These are phyloP conservation scores for Thumatha senex DNA, from an alignment of 2,888 invertebrate species.

Conservation along the genomic window DNA sequence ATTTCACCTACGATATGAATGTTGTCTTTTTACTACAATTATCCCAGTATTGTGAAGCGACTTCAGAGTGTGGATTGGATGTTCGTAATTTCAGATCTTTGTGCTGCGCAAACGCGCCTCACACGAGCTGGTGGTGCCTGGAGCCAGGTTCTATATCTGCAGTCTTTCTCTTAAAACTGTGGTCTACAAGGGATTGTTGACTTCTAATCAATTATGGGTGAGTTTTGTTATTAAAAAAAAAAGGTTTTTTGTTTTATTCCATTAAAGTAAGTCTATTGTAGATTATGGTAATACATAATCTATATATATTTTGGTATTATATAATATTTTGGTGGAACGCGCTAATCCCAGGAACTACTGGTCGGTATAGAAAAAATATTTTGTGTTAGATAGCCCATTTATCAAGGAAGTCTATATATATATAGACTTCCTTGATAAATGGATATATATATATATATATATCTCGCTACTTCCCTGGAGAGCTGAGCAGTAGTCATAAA, in stretches of 20 bases:
- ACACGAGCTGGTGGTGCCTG: slow-evolving; percentile 93
- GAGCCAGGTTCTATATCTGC: slow-evolving; percentile 97
- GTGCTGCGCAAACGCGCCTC: slow-evolving; percentile 96
- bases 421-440: too few relatives aligned
- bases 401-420: too few relatives aligned
- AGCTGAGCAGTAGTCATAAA: too few relatives aligned
- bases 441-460: too few relatives aligned
- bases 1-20: neutral
- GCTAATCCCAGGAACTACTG: too few relatives aligned
- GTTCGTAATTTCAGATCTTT: slow-evolving; percentile 87
- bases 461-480: too few relatives aligned
- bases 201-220: slow-evolving; percentile 96
- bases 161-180: slow-evolving; percentile 95
- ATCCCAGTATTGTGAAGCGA: slow-evolving; percentile 22
- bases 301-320: too few relatives aligned
- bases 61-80: slow-evolving; percentile 30
- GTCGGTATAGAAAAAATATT: too few relatives aligned
- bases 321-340: too few relatives aligned
- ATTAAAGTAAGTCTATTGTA: neutral
- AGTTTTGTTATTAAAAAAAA: slow-evolving; percentile 24
- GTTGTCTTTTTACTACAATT: slow-evolving; percentile 36
- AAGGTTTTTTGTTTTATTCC: too few relatives aligned
- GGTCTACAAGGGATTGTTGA: slow-evolving; percentile 99
- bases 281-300: neutral
- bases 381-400: too few relatives aligned